Evolutionary conservation across 2,113 vertebrate genomes (phyloP).

Genomic region (Dissostichus mawsoni): DNA sequence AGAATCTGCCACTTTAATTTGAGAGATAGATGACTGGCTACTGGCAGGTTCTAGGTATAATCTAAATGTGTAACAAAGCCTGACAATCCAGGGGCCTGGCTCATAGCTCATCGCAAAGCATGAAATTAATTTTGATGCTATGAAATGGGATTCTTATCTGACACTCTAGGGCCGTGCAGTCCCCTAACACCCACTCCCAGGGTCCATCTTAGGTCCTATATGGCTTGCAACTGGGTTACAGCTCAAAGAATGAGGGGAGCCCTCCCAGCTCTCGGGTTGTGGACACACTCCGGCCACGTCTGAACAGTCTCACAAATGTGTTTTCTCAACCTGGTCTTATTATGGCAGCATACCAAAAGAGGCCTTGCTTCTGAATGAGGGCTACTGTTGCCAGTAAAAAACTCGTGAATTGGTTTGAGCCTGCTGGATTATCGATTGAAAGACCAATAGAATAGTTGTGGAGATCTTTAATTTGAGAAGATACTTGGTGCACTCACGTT

Average conservation of each 20-base stretch:
- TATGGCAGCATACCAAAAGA: conserved; percentile 62
- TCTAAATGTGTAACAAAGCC: conserved; percentile 82
- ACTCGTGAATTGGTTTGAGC: neutral
- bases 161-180: conserved; percentile 53
- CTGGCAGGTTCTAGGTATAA: conserved; percentile 80
- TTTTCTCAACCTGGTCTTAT: conserved; percentile 66
- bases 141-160: conserved; percentile 85
- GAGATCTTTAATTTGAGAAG: conserved; percentile 17
- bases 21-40: conserved; percentile 73
- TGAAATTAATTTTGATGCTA: conserved; percentile 82
- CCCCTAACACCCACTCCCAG: conserved; percentile 56
- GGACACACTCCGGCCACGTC: conserved; percentile 67
- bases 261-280: conserved; percentile 68
- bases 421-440: neutral
- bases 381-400: conserved; percentile 44
- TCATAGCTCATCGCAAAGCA: conserved; percentile 73
- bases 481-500: neutral
- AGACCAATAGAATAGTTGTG: conserved; percentile 9
- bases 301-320: conserved; percentile 63
- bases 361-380: conserved; percentile 76
- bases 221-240: conserved; percentile 37
- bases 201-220: conserved; percentile 35
- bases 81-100: conserved; percentile 75
- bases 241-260: conserved; percentile 37
- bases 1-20: conserved; percentile 81